phyloP scores from a whole-genome alignment of 2,113 vertebrate species.

The Caloenas nicobarica region DNA sequence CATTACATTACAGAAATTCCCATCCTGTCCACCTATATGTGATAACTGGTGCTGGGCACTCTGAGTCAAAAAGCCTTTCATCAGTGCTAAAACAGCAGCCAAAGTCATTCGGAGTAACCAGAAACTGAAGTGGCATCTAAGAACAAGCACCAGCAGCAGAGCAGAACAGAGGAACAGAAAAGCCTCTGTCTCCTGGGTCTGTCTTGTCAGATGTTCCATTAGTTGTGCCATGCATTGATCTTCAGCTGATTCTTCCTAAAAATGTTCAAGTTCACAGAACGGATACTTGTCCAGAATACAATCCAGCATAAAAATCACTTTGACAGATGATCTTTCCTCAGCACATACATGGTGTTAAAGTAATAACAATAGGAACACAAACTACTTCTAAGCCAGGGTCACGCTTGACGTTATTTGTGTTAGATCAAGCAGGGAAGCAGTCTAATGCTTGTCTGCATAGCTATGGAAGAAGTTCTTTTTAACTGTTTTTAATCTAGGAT shows the following conservation, averaged over 20 bases:
- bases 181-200: not conserved
- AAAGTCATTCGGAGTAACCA: not conserved
- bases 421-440: not conserved
- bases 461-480: not conserved
- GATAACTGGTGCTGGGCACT: not conserved
- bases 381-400: not conserved
- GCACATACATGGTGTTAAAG: not conserved
- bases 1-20: not conserved
- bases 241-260: not conserved
- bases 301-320: not conserved
- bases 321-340: not conserved
- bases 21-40: not conserved
- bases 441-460: not conserved
- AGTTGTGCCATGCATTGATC: not conserved
- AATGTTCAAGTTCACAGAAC: not conserved
- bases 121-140: not conserved
- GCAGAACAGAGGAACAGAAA: not conserved
- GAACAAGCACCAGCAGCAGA: not conserved
- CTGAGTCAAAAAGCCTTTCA: not conserved
- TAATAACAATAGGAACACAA: not conserved
- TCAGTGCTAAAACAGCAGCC: not conserved
- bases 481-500: not conserved
- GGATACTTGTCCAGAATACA: not conserved
- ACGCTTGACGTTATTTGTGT: not conserved
- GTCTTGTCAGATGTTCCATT: not conserved